Evolutionary conservation across 2,797 vertebrate genomes (phyloP), one percentile per base, ranked within the genome.

Genomic region (Cheirogaleus major): DNA sequence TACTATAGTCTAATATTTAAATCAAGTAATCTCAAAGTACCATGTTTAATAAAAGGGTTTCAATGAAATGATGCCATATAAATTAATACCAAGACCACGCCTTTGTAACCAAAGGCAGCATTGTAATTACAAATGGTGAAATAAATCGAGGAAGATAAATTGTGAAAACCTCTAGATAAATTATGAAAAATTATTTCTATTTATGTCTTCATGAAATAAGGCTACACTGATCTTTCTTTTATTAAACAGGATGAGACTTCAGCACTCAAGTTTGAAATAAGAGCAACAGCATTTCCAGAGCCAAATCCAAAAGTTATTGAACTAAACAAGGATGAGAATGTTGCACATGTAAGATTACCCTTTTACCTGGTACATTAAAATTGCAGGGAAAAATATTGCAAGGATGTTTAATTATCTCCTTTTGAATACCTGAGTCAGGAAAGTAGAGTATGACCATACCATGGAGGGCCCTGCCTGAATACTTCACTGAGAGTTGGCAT

Each of bases 161-260:
- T 86, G 38, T 75, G 43, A 30, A 91, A 82, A 81, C 50, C 11
- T 95, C 27, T 50, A 61, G 25, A 25, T 18, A 82, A 48, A 48
- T 48, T 48, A 48, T 91, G 32, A 70, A 12, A 83, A 90, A 67
- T 80, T 59, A 50, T 63, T 50, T 59, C 48, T 83, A 22, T 93
- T 65, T 63, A 30, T 79, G 57, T 87, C 50, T 95, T 88, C 6
- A 38, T 41, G 43, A 89, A 95, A 48, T 57, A 86, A 73, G 35
- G 55, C 35, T 75, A 67, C 27, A 50, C 22, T 85, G 72, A 83
- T 25, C 9, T 81, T 67, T 84, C 52, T 78, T 89, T 98, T 95
- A 97, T 96, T 48, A 87, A 98, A 98, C 97, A 99, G 99, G 99
- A 99, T 97, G 99, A 99, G 93, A 99, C 99, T 7, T 98, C 98